A percentile compares a stretch with the other conserved stretches of the same genome.
Evolutionary conservation across 2,797 vertebrate genomes (phyloP).

Genomic region (Bradypodion pumilum): DNA sequence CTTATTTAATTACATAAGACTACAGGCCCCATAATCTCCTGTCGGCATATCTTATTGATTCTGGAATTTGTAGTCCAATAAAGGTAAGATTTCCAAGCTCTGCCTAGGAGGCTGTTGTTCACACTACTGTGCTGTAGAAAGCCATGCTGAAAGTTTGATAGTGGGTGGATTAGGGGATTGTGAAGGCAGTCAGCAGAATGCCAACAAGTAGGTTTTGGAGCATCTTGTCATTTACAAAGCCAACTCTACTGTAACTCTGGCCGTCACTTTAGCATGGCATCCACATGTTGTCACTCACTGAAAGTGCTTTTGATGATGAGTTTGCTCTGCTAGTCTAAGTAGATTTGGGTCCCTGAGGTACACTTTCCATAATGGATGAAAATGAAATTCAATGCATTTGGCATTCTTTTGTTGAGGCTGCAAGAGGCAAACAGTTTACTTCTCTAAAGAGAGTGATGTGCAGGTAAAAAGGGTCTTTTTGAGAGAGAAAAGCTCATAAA

Average conservation of each 20-base stretch:
- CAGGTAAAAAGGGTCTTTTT: neutral
- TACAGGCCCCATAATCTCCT: too few species aligned
- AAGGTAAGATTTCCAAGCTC: too few species aligned
- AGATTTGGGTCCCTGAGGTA: constrained; percentile 45
- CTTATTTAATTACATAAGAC: too few species aligned
- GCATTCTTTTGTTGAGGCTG: neutral
- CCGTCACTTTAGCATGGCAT: constrained; percentile 20
- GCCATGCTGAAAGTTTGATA: neutral
- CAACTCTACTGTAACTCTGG: constrained; percentile 28
- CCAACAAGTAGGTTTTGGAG: constrained; percentile 20
- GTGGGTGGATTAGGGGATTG: neutral
- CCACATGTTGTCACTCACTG: constrained; percentile 21
- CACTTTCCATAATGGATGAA: constrained; percentile 17
- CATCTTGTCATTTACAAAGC: constrained; percentile 30
- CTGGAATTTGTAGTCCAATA: too few species aligned
- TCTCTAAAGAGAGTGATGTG: constrained; percentile 6
- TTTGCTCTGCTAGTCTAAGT: constrained; percentile 49
- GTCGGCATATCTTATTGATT: too few species aligned
- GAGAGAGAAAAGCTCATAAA: constrained; percentile 4
- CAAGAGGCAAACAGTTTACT: constrained; percentile 4
- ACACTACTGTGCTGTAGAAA: neutral
- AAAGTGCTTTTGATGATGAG: constrained; percentile 48
- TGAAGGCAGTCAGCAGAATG: constrained; percentile 17
- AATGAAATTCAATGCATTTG: constrained; percentile 30
- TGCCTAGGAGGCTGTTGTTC: too few species aligned